Percentiles rank a stretch among this genome's conserved stretches.
Conservation (phyloP, 2,797 vertebrate species). For the Danio tinwini region DNA sequence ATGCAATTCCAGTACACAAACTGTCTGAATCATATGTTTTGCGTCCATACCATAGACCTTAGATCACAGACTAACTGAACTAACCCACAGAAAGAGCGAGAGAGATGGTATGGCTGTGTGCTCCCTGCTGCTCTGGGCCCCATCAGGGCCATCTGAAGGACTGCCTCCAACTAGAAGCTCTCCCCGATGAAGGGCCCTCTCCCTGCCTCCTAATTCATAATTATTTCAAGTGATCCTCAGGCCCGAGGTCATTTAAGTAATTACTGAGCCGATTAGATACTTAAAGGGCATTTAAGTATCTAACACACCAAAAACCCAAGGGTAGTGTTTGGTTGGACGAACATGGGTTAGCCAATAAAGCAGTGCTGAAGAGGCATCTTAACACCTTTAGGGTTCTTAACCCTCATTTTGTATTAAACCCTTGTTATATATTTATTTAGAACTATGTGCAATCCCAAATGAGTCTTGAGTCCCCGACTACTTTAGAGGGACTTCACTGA, state of each 20-base stretch:
- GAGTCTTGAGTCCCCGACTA: not conserved
- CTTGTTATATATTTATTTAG: not conserved
- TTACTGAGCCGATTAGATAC: conserved; percentile 68
- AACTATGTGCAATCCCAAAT: not conserved
- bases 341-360: conserved; percentile 56
- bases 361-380: conserved; percentile 26
- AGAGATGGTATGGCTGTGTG: conserved; percentile 12
- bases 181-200: conserved; percentile 59
- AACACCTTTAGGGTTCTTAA: conserved; percentile 40
- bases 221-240: conserved; percentile 65
- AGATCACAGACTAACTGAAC: not conserved
- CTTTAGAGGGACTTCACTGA: not conserved
- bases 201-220: conserved; percentile 65
- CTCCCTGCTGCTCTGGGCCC: conserved; percentile 44
- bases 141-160: conserved; percentile 53
- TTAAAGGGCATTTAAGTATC: conserved; percentile 67
- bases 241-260: conserved; percentile 69
- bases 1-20: not conserved
- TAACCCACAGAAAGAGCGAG: not conserved
- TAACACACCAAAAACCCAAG: conserved; percentile 49
- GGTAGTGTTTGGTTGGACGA: conserved; percentile 59
- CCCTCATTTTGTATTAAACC: not conserved
- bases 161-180: conserved; percentile 58
- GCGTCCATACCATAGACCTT: not conserved
- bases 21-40: conserved; percentile 5